phyloP scores from a whole-genome alignment of 2,113 vertebrate genomes.

The Thinocorus orbignyianus region DNA sequence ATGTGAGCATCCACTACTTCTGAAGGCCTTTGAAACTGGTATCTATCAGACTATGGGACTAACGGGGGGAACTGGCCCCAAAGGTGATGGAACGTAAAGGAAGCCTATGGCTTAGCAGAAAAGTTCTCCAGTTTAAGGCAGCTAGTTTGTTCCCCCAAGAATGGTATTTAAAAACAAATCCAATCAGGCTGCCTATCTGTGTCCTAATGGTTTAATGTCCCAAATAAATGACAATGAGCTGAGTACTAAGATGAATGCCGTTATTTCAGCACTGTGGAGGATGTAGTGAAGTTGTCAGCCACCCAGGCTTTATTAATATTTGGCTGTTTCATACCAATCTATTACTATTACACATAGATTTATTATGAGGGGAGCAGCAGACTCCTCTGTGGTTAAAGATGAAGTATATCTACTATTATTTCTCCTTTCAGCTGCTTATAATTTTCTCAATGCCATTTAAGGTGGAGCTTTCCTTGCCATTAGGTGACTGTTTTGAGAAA shows the following conservation, averaged over 20 bases:
- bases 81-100: not conserved
- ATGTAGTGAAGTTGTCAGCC: conserved; percentile 37
- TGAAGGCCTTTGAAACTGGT: not conserved
- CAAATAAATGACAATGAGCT: not conserved
- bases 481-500: conserved; percentile 12
- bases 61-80: not conserved
- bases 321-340: conserved; percentile 23
- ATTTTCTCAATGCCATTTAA: conserved; percentile 1
- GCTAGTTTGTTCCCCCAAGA: not conserved
- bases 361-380: conserved; percentile 28
- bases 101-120: not conserved
- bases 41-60: not conserved
- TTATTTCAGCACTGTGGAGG: not conserved
- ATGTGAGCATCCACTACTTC: not conserved
- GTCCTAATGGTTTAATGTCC: not conserved
- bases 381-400: conserved; percentile 27
- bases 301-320: conserved; percentile 57
- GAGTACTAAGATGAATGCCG: not conserved
- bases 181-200: not conserved
- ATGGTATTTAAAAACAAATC: not conserved
- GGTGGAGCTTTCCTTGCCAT: not conserved
- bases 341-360: conserved; percentile 38
- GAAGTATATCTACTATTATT: not conserved
- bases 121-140: not conserved
- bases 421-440: conserved; percentile 21